These are phyloP conservation scores for Kradibia gibbosae DNA, from an alignment of 1,140 invertebrate genomes.

Conservation along the genomic window DNA sequence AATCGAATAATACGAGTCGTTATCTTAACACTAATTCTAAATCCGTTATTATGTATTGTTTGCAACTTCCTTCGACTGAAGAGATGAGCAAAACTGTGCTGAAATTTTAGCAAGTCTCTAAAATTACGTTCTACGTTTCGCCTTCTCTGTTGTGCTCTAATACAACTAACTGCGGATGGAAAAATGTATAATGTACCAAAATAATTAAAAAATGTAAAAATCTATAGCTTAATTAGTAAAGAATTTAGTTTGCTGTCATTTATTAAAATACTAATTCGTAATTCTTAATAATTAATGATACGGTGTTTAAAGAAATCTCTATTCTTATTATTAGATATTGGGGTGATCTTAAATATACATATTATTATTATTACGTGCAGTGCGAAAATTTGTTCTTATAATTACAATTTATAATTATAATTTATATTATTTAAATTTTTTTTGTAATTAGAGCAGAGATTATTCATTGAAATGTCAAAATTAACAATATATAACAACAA, in stretches of 20 bases:
- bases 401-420: too few relatives aligned
- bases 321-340: too few relatives aligned
- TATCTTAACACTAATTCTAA: neutral
- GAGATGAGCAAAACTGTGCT: neutral
- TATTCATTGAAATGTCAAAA: too few relatives aligned
- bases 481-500: too few relatives aligned
- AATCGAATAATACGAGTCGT: constrained; percentile 44
- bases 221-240: neutral
- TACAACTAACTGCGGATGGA: neutral
- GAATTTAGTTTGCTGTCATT: neutral
- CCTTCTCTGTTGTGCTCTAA: neutral
- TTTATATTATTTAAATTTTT: too few relatives aligned
- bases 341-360: too few relatives aligned
- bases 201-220: constrained; percentile 6
- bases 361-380: too few relatives aligned
- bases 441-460: too few relatives aligned
- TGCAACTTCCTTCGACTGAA: neutral
- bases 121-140: neutral
- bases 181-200: neutral
- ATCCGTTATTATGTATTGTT: constrained; percentile 34
- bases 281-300: too few relatives aligned
- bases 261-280: too few relatives aligned
- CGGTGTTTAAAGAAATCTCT: too few relatives aligned
- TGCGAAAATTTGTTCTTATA: too few relatives aligned
- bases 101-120: constrained; percentile 29